Conservation (phyloP, 2,113 vertebrate genomes). For the Nothoprocta perdicaria region DNA sequence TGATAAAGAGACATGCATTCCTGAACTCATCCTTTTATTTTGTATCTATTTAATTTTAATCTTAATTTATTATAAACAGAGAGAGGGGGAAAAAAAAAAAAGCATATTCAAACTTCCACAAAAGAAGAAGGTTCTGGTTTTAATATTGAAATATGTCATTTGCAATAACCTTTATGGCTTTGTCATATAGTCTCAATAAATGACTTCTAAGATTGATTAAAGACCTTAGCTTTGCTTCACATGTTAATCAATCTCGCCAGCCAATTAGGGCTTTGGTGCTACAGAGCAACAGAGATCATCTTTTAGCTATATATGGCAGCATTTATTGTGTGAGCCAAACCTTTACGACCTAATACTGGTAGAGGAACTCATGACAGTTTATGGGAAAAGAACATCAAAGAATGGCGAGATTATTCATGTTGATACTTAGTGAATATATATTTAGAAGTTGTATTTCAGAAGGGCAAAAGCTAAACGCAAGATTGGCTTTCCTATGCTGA, state of each 20-base stretch:
- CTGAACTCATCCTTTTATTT: slow-evolving; percentile 51
- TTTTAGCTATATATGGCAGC: slow-evolving; percentile 40
- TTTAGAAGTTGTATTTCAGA: slow-evolving; percentile 39
- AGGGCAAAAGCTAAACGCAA: slow-evolving; percentile 6
- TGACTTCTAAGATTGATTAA: slow-evolving; percentile 70
- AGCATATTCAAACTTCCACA: slow-evolving; percentile 20
- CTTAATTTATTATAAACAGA: slow-evolving; percentile 58
- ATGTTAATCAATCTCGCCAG: slow-evolving; percentile 70
- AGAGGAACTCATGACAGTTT: slow-evolving; percentile 27
- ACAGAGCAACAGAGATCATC: slow-evolving; percentile 36
- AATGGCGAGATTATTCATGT: slow-evolving; percentile 20
- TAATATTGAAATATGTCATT: slow-evolving; percentile 67
- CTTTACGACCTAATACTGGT: slow-evolving; percentile 26
- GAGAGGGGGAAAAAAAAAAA: fast-evolving
- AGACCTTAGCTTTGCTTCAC: slow-evolving; percentile 60
- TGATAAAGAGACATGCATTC: slow-evolving; percentile 38
- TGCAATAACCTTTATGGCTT: slow-evolving; percentile 66
- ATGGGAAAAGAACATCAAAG: slow-evolving; percentile 46
- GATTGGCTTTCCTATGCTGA: background rate
- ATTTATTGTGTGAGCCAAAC: slow-evolving; percentile 45
- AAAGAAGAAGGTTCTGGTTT: slow-evolving; percentile 46
- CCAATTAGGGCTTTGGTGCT: slow-evolving; percentile 63
- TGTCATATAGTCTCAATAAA: slow-evolving; percentile 69
- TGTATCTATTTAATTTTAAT: slow-evolving; percentile 55
- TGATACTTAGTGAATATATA: slow-evolving; percentile 25